A percentile compares a stretch with the other conserved stretches of the same genome.
Conservation (phyloP, 2,797 vertebrate species). For the Sternotherus odoratus region DNA sequence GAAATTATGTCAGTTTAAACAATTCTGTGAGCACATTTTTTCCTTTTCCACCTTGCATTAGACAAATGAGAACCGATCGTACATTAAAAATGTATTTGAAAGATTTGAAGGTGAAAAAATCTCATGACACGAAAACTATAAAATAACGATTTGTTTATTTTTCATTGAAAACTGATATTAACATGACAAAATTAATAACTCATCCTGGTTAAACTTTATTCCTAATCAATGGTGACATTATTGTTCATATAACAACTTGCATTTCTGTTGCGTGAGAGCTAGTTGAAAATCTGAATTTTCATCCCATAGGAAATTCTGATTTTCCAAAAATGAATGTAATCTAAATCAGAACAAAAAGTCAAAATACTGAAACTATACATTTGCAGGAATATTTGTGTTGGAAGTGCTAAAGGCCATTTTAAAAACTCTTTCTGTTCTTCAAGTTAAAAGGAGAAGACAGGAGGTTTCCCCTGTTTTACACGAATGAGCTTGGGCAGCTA, state of each 20-base stretch:
- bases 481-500: too few relatives aligned
- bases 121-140: fast-evolving
- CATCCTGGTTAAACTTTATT: not conserved
- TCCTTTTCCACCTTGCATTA: not conserved
- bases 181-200: not conserved
- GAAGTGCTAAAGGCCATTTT: not conserved
- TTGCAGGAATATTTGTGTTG: not conserved
- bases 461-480: too few relatives aligned
- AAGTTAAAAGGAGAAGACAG: too few relatives aligned
- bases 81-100: not conserved
- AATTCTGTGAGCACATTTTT: constrained; percentile 23
- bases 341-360: not conserved
- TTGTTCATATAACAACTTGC: not conserved
- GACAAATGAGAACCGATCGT: constrained; percentile 6
- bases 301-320: not conserved
- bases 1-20: constrained; percentile 31
- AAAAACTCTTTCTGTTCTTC: too few relatives aligned
- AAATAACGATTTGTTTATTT: not conserved
- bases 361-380: not conserved
- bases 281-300: not conserved
- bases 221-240: not conserved
- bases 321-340: not conserved
- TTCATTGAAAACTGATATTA: not conserved
- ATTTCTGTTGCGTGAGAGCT: not conserved
- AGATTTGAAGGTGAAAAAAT: not conserved